Conservation (phyloP, 2,797 vertebrate genomes). For the Lutjanus campechanus region DNA sequence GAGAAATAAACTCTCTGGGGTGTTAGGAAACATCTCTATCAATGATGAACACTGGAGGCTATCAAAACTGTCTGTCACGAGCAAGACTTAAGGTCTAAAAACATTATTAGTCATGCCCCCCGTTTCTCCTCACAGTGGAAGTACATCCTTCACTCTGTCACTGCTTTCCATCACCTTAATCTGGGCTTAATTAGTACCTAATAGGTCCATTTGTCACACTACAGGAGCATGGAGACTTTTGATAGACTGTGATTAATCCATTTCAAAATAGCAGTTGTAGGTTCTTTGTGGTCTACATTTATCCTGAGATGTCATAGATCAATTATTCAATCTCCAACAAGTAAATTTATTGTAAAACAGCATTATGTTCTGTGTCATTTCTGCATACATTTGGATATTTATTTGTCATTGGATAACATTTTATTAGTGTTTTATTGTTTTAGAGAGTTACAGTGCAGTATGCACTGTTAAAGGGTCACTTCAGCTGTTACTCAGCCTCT, state of each 20-base stretch:
- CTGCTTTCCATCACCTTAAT: constrained; percentile 74
- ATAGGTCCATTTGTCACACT: constrained; percentile 81
- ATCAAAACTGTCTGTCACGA: constrained; percentile 68
- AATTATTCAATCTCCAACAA: constrained; percentile 5
- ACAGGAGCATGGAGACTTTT: constrained; percentile 53
- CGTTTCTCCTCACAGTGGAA: constrained; percentile 58
- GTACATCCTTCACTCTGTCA: constrained; percentile 74
- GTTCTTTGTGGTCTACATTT: constrained; percentile 34
- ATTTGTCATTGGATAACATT: background rate
- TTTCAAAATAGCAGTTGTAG: constrained; percentile 38
- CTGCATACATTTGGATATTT: background rate
- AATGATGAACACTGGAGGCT: constrained; percentile 51
- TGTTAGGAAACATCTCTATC: constrained; percentile 48
- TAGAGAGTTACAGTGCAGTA: background rate
- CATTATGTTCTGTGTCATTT: background rate
- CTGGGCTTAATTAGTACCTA: constrained; percentile 76
- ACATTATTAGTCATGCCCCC: constrained; percentile 71
- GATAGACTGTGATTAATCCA: constrained; percentile 68
- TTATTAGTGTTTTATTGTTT: background rate
- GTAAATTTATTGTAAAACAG: constrained; percentile 7
- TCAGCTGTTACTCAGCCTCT: background rate
- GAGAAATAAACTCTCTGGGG: constrained; percentile 40
- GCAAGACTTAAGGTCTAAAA: constrained; percentile 54
- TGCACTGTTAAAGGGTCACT: background rate
- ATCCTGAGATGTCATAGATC: constrained; percentile 28